A percentile compares a stretch with the other conserved stretches of the same genome.
phyloP scores from a whole-genome alignment of 2,113 vertebrate species.

The Sceloporus tristichus region DNA sequence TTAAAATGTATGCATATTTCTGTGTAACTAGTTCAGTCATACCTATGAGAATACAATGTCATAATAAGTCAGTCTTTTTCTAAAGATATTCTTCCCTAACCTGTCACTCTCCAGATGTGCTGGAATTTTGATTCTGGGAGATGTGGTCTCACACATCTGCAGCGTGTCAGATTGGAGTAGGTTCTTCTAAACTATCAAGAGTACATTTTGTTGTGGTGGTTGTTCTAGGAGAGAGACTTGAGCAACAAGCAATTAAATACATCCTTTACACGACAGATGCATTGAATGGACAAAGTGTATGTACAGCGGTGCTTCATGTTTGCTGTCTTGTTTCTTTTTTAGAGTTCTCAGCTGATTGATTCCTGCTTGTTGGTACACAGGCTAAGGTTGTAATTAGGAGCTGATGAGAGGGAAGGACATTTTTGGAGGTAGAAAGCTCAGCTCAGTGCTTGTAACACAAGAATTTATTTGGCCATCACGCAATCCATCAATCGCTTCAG shows the following conservation, averaged over 20 bases:
- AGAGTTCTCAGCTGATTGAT: not conserved
- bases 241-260: not conserved
- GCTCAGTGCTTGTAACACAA: not conserved
- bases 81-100: not conserved
- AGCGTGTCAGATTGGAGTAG: not conserved
- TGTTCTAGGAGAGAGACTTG: not conserved
- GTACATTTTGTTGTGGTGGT: not conserved
- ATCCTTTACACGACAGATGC: not conserved
- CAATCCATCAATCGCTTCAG: not conserved
- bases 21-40: slow-evolving; percentile 82
- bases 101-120: not conserved
- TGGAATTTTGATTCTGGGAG: too few relatives aligned
- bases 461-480: not conserved
- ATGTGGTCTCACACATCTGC: too few relatives aligned
- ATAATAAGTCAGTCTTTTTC: slow-evolving; percentile 67
- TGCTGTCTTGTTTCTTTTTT: not conserved
- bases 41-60: slow-evolving; percentile 74
- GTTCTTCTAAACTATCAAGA: not conserved
- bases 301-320: too few relatives aligned
- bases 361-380: not conserved
- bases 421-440: not conserved
- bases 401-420: not conserved
- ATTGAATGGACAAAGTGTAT: not conserved
- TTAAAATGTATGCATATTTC: slow-evolving; percentile 83
- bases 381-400: slow-evolving; percentile 9